Evolutionary conservation across 2,113 vertebrate genomes (phyloP).

Genomic region (Coturnix japonica): DNA sequence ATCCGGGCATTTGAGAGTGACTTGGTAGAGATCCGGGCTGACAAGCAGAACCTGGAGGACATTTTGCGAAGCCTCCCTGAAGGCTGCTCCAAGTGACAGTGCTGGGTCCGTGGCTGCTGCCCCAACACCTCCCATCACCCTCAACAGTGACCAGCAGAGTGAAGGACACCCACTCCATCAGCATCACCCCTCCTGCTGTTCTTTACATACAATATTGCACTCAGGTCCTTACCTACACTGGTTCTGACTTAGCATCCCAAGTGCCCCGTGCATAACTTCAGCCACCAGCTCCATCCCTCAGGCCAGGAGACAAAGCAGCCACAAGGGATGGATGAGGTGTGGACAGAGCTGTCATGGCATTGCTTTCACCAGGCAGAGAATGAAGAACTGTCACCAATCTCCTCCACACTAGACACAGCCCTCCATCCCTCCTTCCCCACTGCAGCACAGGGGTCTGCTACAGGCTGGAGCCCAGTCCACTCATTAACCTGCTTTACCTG

Average conservation of each 20-base stretch:
- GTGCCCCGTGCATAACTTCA: neutral
- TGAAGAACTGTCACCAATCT: neutral
- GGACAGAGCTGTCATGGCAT: neutral
- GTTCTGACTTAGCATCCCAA: rapidly evolving
- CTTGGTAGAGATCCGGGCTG: slow-evolving; percentile 83
- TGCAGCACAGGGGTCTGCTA: neutral
- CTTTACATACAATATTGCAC: neutral
- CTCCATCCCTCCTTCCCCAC: neutral
- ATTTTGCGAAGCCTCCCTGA: slow-evolving; percentile 85
- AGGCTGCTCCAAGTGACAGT: slow-evolving; percentile 76
- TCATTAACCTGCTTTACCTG: neutral
- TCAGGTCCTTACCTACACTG: neutral
- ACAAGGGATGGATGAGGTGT: neutral
- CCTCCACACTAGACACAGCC: neutral
- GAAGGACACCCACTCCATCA: neutral
- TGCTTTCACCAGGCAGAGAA: neutral
- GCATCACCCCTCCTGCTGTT: neutral
- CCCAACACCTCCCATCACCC: neutral
- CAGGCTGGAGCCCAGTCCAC: neutral
- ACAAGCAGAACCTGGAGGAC: slow-evolving; percentile 88
- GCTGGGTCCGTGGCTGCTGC: neutral
- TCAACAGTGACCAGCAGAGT: neutral
- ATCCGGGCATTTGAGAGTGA: slow-evolving; percentile 81
- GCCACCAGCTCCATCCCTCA: neutral
- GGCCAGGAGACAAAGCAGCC: neutral